phyloP scores from a whole-genome alignment of 53 echinoderm and acorn worm genomes.

The Antedon mediterranea region DNA sequence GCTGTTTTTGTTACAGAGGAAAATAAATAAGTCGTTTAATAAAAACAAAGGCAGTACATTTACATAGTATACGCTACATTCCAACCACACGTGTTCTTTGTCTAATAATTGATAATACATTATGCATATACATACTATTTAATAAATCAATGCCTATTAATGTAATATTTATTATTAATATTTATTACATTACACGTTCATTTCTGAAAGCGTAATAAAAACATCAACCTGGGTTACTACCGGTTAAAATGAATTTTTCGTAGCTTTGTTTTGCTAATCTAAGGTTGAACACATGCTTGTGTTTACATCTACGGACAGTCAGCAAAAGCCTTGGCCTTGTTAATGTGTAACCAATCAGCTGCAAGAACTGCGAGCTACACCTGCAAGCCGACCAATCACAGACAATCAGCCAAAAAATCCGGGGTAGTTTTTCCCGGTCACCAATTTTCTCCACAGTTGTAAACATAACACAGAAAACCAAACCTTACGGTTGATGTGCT shows the following conservation, averaged over 20 bases:
- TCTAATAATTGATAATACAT: no score
- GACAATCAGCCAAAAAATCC: not conserved
- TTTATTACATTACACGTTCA: no score
- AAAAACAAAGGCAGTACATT: no score
- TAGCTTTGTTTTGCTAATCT: not conserved
- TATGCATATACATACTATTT: no score
- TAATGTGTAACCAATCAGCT: not conserved
- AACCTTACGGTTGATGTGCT: not conserved
- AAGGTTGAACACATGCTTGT: not conserved
- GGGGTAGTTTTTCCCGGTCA: not conserved
- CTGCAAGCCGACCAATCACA: not conserved
- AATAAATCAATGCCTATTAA: no score
- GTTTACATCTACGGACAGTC: not conserved
- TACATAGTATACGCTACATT: no score
- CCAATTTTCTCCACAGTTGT: not conserved
- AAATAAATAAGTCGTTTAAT: no score
- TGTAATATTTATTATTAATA: no score
- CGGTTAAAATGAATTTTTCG: not conserved
- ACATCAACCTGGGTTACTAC: not conserved
- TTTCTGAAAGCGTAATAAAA: not conserved
- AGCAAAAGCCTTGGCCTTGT: not conserved
- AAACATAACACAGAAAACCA: not conserved
- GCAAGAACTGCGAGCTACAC: not conserved
- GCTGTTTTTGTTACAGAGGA: no score
- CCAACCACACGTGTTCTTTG: no score